Evolutionary conservation across 2,888 invertebrate species (phyloP), one percentile per base, ranked within the genome.

Genomic region (Microplitis manilae): DNA sequence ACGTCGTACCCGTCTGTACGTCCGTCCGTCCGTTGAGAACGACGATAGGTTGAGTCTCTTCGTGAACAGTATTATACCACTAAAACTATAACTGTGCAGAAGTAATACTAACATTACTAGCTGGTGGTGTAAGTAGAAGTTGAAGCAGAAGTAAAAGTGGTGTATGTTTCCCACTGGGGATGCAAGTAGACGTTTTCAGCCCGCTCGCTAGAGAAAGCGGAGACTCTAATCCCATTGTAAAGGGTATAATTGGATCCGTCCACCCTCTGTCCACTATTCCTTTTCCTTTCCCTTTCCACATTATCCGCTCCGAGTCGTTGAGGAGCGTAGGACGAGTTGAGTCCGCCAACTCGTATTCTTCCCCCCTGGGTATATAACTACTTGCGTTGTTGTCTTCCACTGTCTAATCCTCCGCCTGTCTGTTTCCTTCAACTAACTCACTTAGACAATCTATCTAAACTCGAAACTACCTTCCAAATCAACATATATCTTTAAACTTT

Each of bases 241-340:
- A 80, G 82, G 82, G 81, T 81, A 83, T 85, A 85, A 85, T 85
- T 85, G 85, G 85, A 85, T 85, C 82, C 83, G 81, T 81, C 82
- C 83, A 80, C 81, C 82, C 79, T 76, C 80, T 81, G 84, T 85
- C 85, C 85, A 83, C 81, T 83, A 50, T 50, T 50, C 50, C 50
- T 50, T 50, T 50, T 13, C 82, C 81, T 73, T 83, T 83, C 81
- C 81, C 78, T 79, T 79, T 80, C 81, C 64, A 73, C 73, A 77
- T 77, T 73, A 76, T 72, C 75, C 59, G 70, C 41, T 39, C 65
- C 50, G 50, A 50, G 74, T 76, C 50, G 65, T 65, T 13, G 71
- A 71, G 73, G 64, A 64, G 40, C 65, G 67, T 71, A 15, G 62
- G 39, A 71, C 15, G 71, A 61, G 71, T 71, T 65, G 15, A 65